Base-by-base conservation (phyloP, 2,888 invertebrate genomes). In the Agonum fuliginosum region DNA sequence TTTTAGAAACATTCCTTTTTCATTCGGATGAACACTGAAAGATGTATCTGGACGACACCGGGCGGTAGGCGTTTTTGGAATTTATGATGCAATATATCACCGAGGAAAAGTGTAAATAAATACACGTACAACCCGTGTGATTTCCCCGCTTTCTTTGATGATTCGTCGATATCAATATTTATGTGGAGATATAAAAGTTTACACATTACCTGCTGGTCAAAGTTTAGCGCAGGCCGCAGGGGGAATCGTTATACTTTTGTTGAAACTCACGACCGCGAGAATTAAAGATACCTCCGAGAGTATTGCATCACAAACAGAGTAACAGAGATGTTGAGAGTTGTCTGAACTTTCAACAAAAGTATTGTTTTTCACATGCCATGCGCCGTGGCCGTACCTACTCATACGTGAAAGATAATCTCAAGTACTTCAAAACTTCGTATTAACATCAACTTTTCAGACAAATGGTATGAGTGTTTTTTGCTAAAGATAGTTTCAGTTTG, bases 141-240 rank as follows among this genome's bases (percentile, higher is more conserved):
- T 73, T 79, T 81, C 77, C 78, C 78, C 78, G 80, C 79, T 78
- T 79, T 81, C 79, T 81, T 80, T 77, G 78, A 77, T 78, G 79
- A 79, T 80, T 80, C 34, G 80, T 79, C 80, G 81, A 80, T 81
- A 81, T 81, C 81, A 81, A 81, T 81, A 80, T 81, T 81, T 81
- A 81, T 80, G 81, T 80, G 74, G 30, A 79, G 80, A 80, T 80
- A 81, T 81, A 80, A 81, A 81, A 81, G 79, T 81, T 81, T 81
- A 79, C 80, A 80, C 81, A 80, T 80, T 81, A 80, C 81, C 79
- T 79, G 79, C 79, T 80, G 81, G 71, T 46, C 62, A 41, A 74
- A 74, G 43, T 74, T 74, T 46, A 14, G 65, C 62, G 62, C 62
- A 24, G 22, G 1, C 46, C 62, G 62, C 62, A 24, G 22, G 1